Conservation (phyloP, 2,888 invertebrate species). For the Cylindroiulus punctatus region DNA sequence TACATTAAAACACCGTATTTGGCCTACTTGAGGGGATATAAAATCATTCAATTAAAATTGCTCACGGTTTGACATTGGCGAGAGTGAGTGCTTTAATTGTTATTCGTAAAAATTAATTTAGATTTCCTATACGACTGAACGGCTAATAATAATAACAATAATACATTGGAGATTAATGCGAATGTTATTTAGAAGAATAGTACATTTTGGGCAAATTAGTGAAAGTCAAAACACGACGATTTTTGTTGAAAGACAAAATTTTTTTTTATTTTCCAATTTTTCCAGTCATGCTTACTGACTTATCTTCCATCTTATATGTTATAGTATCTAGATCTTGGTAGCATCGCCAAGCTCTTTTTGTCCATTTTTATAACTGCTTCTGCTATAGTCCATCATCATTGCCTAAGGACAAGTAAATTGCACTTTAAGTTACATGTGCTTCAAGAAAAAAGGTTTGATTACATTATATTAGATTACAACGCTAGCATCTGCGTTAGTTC, state of each 20-base stretch:
- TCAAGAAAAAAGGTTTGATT: no score
- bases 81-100: background rate
- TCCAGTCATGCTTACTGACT: no score
- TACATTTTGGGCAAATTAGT: background rate
- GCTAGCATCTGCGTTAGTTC: no score
- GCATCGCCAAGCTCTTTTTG: no score
- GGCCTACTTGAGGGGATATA: background rate
- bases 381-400: no score
- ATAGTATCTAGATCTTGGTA: no score
- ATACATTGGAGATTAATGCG: background rate
- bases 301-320: no score
- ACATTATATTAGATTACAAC: no score
- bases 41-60: background rate
- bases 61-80: conserved; percentile 26
- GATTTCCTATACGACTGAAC: conserved; percentile 10
- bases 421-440: no score
- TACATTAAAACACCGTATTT: background rate
- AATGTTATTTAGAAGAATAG: background rate
- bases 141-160: no score
- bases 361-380: no score
- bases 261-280: background rate
- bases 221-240: background rate
- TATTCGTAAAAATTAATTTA: background rate
- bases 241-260: background rate
- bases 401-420: no score